Evolutionary conservation across 1,140 invertebrate species (phyloP), one percentile per base, ranked within the genome.

Genomic region (Euwallacea similis): DNA sequence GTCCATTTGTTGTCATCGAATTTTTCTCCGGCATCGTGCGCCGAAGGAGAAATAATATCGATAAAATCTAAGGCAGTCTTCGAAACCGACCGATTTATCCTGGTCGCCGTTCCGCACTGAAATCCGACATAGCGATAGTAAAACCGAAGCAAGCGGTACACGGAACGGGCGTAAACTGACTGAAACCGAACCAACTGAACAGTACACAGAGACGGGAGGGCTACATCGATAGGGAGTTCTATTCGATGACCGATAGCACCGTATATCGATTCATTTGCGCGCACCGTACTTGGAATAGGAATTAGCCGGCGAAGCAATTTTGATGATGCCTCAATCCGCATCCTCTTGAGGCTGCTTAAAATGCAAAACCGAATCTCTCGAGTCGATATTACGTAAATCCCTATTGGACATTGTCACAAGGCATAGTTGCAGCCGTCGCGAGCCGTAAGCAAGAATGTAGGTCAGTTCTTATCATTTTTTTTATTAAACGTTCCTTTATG

Each of bases 71-170:
- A 56, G 11, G 16, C 2, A 56, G 16, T 15, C 59, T n/a, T 21
- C 56, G 42, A 11, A 11, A 63, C n/a, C 33, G 10, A 69, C 59
- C 50, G 11, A n/a, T 53, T 60, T 6, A 41, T 9, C 13, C 47
- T n/a, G 63, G 56, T 63, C 44, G 60, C 59, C 68, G 68, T 60
- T 63, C 59, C 68, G 53, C 62, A 69, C 68, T 62, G 59, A 65
- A 66, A 8, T 15, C n/a, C 9, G 46, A 10, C 9, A 50, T 13
- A 50, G 13, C 46, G 46, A 50, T 10, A 13, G 46, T 11, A 50
- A 50, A 50, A 50, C 9, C n/a, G 54, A 61, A 61, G 33, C 42
- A 68, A 59, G 50, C 55, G 66, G 42, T 46, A 66, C 41, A 54
- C 44, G 6, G 9, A 46, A 42, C 44, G 61, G 47, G 9, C 63